phyloP scores from a whole-genome alignment of 2,888 invertebrate species.

The Andrena camellia region DNA sequence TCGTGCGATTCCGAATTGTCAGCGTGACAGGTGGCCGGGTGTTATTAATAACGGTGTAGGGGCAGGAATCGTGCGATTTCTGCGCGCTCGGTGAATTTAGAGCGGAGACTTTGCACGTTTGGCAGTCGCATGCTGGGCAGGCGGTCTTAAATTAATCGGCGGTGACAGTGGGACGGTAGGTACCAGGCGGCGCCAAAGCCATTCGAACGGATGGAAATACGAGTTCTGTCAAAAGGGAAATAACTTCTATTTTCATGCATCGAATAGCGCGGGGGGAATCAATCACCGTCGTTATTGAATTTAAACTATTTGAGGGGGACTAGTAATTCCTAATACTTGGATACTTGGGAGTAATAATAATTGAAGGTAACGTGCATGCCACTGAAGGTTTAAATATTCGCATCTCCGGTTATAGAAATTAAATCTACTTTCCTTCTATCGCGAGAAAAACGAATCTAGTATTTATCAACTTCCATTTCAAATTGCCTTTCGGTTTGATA shows the following conservation, averaged over 20 bases:
- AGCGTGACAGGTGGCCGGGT: neutral
- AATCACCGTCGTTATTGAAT: neutral
- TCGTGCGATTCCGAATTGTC: slow-evolving; percentile 3
- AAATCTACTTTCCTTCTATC: too few species aligned
- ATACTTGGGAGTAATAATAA: too few species aligned
- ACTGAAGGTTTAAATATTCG: too few species aligned
- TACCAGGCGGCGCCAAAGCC: neutral
- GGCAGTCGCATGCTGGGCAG: slow-evolving; percentile 7
- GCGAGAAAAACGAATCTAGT: too few species aligned
- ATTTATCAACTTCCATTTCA: too few species aligned
- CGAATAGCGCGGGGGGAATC: neutral
- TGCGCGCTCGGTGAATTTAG: slow-evolving; percentile 1
- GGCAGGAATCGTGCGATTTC: slow-evolving; percentile 40
- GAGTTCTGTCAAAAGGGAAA: neutral
- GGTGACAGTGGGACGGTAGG: slow-evolving; percentile 26
- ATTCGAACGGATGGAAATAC: neutral
- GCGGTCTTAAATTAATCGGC: slow-evolving; percentile 41
- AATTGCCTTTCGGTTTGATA: too few species aligned
- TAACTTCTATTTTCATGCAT: neutral
- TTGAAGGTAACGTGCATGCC: too few species aligned
- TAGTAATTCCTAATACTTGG: neutral
- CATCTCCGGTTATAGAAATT: too few species aligned
- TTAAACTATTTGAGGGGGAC: neutral
- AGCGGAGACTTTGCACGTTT: neutral
- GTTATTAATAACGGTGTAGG: slow-evolving; percentile 38